Evolutionary conservation across 2,888 invertebrate genomes (phyloP).

Genomic region (Cephus pygmeus): DNA sequence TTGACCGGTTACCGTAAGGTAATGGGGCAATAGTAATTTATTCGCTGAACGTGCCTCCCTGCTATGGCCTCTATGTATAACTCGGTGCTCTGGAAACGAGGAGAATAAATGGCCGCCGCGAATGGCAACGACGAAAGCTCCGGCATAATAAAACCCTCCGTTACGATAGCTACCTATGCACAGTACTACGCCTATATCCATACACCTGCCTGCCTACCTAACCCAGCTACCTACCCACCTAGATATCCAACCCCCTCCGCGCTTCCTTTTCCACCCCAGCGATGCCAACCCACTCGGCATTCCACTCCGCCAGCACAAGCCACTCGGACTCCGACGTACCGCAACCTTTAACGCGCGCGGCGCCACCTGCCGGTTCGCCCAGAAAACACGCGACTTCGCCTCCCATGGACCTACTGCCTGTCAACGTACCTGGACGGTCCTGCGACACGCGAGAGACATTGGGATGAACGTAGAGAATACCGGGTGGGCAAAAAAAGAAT

Average conservation of each 20-base stretch:
- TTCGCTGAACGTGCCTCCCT: not conserved
- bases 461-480: not conserved
- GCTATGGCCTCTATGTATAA: not conserved
- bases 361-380: not conserved
- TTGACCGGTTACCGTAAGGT: not conserved
- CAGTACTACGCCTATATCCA: not conserved
- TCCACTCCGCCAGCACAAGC: not conserved
- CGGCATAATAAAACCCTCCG: not conserved
- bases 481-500: not conserved
- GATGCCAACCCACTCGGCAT: not conserved
- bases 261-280: too few species aligned
- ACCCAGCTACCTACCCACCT: not conserved
- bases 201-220: not conserved
- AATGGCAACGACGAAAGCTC: not conserved
- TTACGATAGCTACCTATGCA: not conserved
- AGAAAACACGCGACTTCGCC: not conserved
- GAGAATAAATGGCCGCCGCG: not conserved
- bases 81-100: not conserved
- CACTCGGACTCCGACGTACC: not conserved
- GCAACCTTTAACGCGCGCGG: too few species aligned
- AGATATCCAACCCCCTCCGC: too few species aligned
- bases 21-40: not conserved
- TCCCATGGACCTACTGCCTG: not conserved
- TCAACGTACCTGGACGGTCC: not conserved
- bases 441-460: not conserved